Percentiles rank a stretch among this genome's conserved stretches.
These are phyloP conservation scores for Paraescarpia echinospica DNA, from an alignment of 1,140 invertebrate genomes.

Conservation along the genomic window DNA sequence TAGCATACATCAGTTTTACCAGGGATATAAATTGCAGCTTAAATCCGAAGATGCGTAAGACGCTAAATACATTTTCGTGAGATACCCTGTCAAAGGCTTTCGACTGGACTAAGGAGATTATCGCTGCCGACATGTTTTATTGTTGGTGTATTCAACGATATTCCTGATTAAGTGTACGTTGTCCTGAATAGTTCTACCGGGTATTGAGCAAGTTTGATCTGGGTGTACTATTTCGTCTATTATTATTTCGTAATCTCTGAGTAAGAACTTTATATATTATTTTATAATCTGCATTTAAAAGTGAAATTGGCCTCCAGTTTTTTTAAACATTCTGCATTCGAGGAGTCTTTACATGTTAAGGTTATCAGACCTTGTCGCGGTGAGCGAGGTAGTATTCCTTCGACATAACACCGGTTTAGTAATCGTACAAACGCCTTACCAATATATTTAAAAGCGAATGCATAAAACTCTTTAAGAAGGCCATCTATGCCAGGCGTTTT, in stretches of 20 bases:
- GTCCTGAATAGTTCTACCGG: not conserved
- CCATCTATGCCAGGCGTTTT: not conserved
- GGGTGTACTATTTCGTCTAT: not conserved
- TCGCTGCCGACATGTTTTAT: not conserved
- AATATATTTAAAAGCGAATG: not conserved
- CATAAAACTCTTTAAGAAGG: slow-evolving; percentile 10
- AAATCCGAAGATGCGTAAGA: not conserved
- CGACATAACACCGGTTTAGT: not conserved
- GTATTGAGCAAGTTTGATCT: slow-evolving; percentile 9
- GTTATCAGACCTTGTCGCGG: not conserved
- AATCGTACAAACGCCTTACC: not conserved
- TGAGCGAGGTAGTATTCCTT: not conserved
- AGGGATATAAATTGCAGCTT: not conserved
- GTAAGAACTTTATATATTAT: not conserved
- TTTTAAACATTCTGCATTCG: not conserved
- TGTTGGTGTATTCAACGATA: not conserved
- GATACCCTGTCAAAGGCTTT: slow-evolving; percentile 7
- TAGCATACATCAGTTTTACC: not conserved
- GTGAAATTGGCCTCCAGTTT: not conserved
- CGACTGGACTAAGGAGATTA: not conserved
- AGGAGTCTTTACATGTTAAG: not conserved
- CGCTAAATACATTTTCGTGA: not conserved
- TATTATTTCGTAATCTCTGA: not conserved
- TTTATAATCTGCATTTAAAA: slow-evolving; percentile 10
- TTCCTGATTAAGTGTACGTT: slow-evolving; percentile 7